These are phyloP conservation scores for Pyralis farinalis DNA, from an alignment of 2,888 invertebrate species.

Conservation along the genomic window DNA sequence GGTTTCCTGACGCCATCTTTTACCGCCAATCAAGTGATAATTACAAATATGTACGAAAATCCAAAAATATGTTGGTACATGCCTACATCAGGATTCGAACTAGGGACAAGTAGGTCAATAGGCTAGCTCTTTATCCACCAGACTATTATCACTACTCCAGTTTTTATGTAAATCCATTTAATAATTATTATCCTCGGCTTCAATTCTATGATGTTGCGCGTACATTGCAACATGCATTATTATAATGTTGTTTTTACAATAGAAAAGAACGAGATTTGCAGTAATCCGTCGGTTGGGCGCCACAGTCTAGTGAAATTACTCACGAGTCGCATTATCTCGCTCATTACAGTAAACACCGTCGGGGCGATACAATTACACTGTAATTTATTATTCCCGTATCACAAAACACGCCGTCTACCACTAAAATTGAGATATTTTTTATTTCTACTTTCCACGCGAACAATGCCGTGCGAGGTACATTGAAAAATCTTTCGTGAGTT, in stretches of 20 bases:
- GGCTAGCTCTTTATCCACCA: too few relatives aligned
- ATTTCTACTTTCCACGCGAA: slow-evolving; percentile 67
- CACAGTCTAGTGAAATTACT: slow-evolving; percentile 21
- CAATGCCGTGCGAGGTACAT: slow-evolving; percentile 28
- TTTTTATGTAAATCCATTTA: too few relatives aligned
- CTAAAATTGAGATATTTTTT: slow-evolving; percentile 73
- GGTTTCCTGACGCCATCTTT: too few relatives aligned
- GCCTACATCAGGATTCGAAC: too few relatives aligned
- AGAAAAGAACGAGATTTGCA: slow-evolving; percentile 6
- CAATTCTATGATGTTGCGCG: too few relatives aligned
- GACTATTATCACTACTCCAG: too few relatives aligned
- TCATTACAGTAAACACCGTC: slow-evolving; percentile 69
- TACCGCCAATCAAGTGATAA: too few relatives aligned
- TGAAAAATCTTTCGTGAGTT: slow-evolving; percentile 19
- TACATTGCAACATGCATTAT: too few relatives aligned
- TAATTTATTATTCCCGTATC: slow-evolving; percentile 67
- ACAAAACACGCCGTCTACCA: slow-evolving; percentile 62
- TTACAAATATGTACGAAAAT: too few relatives aligned
- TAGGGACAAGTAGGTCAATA: too few relatives aligned
- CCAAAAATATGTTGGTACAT: too few relatives aligned
- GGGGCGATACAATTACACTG: slow-evolving; percentile 62
- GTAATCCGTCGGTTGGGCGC: slow-evolving; percentile 2
- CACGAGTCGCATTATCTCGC: slow-evolving; percentile 51
- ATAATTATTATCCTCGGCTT: too few relatives aligned
- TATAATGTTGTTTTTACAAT: neutral